Percentiles rank a stretch among this genome's conserved stretches.
Conservation (phyloP, 2,888 invertebrate species). For the Conops quadrifasciatus region DNA sequence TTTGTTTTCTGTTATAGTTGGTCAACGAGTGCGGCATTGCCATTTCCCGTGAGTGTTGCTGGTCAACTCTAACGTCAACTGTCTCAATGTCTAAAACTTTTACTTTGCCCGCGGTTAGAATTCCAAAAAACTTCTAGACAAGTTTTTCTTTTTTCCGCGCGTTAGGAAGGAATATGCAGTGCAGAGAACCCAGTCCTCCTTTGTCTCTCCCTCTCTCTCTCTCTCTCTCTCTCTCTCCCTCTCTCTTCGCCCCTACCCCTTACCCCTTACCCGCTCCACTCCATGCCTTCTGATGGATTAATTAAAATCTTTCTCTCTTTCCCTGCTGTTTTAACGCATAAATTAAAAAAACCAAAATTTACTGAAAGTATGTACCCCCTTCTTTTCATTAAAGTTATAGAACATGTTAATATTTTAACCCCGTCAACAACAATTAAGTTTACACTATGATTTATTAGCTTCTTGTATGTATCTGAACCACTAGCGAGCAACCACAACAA, state of each 20-base stretch:
- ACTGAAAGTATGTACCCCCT: too few species aligned
- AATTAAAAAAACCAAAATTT: too few species aligned
- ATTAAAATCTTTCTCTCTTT: neutral
- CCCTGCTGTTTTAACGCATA: too few species aligned
- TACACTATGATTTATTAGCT: slow-evolving; percentile 9
- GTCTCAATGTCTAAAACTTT: slow-evolving; percentile 9
- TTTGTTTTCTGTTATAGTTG: neutral
- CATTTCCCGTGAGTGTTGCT: slow-evolving; percentile 24
- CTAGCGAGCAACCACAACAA: neutral
- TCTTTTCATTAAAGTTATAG: too few species aligned
- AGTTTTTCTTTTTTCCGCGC: neutral
- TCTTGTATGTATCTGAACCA: neutral
- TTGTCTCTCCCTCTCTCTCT: neutral
- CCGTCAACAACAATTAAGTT: neutral
- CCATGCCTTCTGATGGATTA: neutral
- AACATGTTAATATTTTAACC: too few species aligned
- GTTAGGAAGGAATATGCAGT: neutral
- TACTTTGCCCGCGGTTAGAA: neutral
- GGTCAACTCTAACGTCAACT: slow-evolving; percentile 30
- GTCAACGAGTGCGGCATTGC: slow-evolving; percentile 6
- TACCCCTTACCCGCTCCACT: neutral
- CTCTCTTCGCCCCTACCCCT: neutral
- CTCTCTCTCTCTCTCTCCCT: neutral
- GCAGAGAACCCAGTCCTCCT: neutral
- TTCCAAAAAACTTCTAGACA: neutral